Percentiles rank a stretch among this genome's conserved stretches.
These are phyloP conservation scores for Zoanthus solanderi DNA, from an alignment of 92 coral and sea anemone genomes.

Conservation along the genomic window DNA sequence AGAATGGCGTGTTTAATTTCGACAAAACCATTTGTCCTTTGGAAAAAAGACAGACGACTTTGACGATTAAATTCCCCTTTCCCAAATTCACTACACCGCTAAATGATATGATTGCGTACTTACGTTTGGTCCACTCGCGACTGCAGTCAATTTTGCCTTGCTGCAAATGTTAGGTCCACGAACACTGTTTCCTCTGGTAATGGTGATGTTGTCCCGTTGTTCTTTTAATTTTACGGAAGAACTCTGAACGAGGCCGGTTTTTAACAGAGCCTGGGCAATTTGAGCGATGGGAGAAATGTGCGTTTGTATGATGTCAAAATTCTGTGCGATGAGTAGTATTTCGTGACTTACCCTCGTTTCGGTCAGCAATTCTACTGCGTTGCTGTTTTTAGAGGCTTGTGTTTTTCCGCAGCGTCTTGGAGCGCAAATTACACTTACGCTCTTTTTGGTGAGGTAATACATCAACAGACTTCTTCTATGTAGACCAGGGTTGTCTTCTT, in stretches of 20 bases:
- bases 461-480: neutral
- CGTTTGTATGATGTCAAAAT: neutral
- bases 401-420: neutral
- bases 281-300: neutral
- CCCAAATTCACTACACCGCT: neutral
- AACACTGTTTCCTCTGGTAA: neutral
- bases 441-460: neutral
- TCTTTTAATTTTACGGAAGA: neutral
- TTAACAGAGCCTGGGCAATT: neutral
- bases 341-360: neutral
- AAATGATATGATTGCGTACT: neutral
- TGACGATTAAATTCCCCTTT: neutral
- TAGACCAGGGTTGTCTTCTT: neutral
- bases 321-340: neutral
- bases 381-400: neutral
- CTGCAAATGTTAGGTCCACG: neutral
- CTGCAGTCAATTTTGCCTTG: constrained; percentile 1
- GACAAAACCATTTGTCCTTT: neutral
- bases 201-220: neutral
- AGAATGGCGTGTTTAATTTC: constrained; percentile 9
- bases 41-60: neutral
- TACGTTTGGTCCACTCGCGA: constrained; percentile 5
- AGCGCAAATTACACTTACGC: neutral
- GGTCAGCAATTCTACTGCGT: neutral
- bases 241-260: neutral